phyloP scores from a whole-genome alignment of 2,113 vertebrate species.

The Lanius ludovicianus region DNA sequence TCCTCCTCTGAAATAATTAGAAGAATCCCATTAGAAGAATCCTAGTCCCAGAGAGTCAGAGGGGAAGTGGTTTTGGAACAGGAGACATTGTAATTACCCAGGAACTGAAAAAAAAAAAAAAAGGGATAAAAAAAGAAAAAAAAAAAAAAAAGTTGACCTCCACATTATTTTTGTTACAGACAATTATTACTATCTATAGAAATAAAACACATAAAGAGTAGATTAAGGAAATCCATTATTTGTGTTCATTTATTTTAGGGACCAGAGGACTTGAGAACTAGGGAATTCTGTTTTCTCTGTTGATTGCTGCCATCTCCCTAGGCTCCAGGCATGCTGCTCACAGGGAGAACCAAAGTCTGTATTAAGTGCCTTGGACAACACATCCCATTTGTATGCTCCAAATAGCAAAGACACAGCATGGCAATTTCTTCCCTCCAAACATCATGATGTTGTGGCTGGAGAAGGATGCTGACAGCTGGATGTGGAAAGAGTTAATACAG shows the following conservation, averaged over 20 bases:
- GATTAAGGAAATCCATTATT: background rate
- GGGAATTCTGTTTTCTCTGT: background rate
- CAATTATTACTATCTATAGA: background rate
- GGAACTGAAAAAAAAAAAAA: too few species aligned
- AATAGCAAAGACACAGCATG: background rate
- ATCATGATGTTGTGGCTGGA: background rate
- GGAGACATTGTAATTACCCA: background rate
- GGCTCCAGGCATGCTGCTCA: background rate
- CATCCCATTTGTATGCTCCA: background rate
- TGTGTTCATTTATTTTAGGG: background rate
- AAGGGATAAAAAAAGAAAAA: background rate
- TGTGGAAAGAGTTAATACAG: background rate
- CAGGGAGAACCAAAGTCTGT: background rate
- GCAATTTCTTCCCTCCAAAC: background rate
- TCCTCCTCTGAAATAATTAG: background rate
- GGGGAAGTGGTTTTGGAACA: background rate
- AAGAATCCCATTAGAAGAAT: background rate
- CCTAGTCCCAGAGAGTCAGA: background rate
- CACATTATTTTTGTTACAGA: background rate
- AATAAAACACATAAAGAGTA: background rate
- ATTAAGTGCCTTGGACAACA: background rate
- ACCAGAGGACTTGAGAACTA: background rate
- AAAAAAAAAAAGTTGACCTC: background rate
- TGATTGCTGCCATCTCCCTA: background rate
- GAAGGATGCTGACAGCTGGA: background rate